Base-by-base conservation (phyloP, 2,888 invertebrate species). In the Philereme transversata region DNA sequence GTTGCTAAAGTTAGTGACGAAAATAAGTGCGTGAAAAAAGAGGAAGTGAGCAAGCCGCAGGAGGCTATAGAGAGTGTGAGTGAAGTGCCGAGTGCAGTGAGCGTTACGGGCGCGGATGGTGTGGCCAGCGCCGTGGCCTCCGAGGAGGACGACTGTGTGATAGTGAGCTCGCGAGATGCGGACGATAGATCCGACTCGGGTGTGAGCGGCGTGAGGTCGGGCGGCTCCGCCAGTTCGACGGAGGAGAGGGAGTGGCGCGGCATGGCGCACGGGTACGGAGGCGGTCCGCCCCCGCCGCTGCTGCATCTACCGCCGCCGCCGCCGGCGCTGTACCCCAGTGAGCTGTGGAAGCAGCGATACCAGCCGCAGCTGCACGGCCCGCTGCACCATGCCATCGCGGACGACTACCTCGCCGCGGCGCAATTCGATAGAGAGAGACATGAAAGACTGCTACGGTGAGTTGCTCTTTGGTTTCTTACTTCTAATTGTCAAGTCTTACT, bases 191-290 rank as follows among this genome's bases (percentile, higher is more conserved):
- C 93, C 87, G 95, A 95, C 88, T 94, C 95, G 81, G 95, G 96
- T 90, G 95, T 96, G 93, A 96, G 96, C 88, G 96, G 96, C 60
- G 91, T 96, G 80, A 94, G 96, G 76, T 95, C 95, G 79, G 94
- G 94, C 77, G 94, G 95, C 75, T 92, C 93, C 81, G 96, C 96
- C 93, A 96, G 96, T 88, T 94, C 96, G 76, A 95, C 95, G 87
- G 96, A 96, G 81, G 95, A 95, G 84, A 94, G 96, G 86, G 95
- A 95, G 88, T 96, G 96, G 84, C 93, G 96, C 84, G 96, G 95
- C 83, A 94, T 94, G 90, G 94, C 95, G 82, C 95, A 95, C 95
- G 88, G 94, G 88, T 90, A 89, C 83, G 94, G 95, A 77, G 95
- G 95, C 89, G 95, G 95, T 41, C 94, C 94, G 75, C 94, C 88